phyloP scores from a whole-genome alignment of 2,888 invertebrate genomes.

The Chrysopilus asiliformis region DNA sequence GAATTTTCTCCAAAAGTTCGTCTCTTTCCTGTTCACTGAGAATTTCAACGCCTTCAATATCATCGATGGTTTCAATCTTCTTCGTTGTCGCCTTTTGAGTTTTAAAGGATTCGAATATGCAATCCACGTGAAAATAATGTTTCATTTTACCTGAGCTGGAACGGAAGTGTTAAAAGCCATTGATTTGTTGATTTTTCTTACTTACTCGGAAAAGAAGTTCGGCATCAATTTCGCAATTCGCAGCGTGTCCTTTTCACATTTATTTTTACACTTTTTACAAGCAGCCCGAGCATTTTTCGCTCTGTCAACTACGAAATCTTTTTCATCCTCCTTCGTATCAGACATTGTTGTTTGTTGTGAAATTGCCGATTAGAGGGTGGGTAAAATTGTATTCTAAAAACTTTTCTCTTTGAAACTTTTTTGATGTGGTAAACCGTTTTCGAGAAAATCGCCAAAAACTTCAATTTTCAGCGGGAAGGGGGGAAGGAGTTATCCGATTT shows the following conservation, averaged over 20 bases:
- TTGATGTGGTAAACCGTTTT: too few species aligned
- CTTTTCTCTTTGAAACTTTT: too few species aligned
- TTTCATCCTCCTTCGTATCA: slow-evolving; percentile 29
- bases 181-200: too few species aligned
- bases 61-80: slow-evolving; percentile 63
- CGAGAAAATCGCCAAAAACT: too few species aligned
- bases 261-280: slow-evolving; percentile 77
- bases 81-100: slow-evolving; percentile 71
- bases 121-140: slow-evolving; percentile 67
- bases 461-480: too few species aligned
- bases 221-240: slow-evolving; percentile 63
- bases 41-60: slow-evolving; percentile 62
- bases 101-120: slow-evolving; percentile 64
- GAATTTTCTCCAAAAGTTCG: slow-evolving; percentile 35
- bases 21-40: slow-evolving; percentile 54
- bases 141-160: slow-evolving; percentile 54
- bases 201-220: slow-evolving; percentile 39
- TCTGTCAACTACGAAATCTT: slow-evolving; percentile 57
- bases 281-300: slow-evolving; percentile 69
- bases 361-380: too few species aligned
- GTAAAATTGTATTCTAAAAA: too few species aligned
- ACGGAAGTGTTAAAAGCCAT: too few species aligned
- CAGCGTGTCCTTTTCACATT: slow-evolving; percentile 55
- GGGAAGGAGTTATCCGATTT: too few species aligned
- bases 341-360: too few species aligned